These are phyloP conservation scores for Drosophila kurseongensis DNA, from an alignment of 1,140 invertebrate species.

Conservation along the genomic window DNA sequence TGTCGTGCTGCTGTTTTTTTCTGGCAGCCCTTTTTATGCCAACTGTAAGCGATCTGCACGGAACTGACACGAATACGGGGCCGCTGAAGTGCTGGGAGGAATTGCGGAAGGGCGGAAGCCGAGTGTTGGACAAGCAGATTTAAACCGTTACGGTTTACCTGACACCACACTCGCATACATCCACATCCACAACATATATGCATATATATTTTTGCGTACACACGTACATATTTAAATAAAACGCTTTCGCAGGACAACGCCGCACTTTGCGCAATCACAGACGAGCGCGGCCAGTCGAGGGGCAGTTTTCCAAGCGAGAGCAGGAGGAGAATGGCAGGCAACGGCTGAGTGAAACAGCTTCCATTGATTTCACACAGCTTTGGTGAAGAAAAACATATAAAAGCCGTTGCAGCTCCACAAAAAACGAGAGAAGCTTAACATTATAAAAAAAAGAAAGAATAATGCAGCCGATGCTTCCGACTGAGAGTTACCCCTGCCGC, in stretches of 20 bases:
- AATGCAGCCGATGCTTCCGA: neutral
- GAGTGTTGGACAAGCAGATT: slow-evolving; percentile 71
- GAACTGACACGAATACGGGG: slow-evolving; percentile 65
- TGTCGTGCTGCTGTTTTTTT: slow-evolving; percentile 47
- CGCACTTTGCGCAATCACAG: slow-evolving; percentile 77
- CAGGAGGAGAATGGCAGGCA: slow-evolving; percentile 5
- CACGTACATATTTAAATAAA: slow-evolving; percentile 71
- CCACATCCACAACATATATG: slow-evolving; percentile 1
- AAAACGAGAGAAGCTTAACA: slow-evolving; percentile 57
- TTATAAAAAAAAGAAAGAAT: slow-evolving; percentile 36
- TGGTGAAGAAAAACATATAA: slow-evolving; percentile 64
- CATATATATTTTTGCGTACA: slow-evolving; percentile 29
- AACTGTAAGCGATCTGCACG: slow-evolving; percentile 78
- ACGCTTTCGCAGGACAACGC: slow-evolving; percentile 74
- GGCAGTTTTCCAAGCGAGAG: slow-evolving; percentile 15
- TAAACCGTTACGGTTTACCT: slow-evolving; percentile 81
- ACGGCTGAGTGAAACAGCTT: slow-evolving; percentile 48
- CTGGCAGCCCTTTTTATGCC: slow-evolving; percentile 72
- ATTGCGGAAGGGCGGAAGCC: slow-evolving; percentile 13
- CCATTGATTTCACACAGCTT: slow-evolving; percentile 78
- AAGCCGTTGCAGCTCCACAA: slow-evolving; percentile 49
- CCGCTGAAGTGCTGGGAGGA: slow-evolving; percentile 24
- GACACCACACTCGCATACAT: slow-evolving; percentile 35
- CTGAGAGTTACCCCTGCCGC: neutral
- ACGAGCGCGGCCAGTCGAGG: slow-evolving; percentile 26